Evolutionary conservation across 2,888 invertebrate genomes (phyloP).

Genomic region (Apamea crenata): DNA sequence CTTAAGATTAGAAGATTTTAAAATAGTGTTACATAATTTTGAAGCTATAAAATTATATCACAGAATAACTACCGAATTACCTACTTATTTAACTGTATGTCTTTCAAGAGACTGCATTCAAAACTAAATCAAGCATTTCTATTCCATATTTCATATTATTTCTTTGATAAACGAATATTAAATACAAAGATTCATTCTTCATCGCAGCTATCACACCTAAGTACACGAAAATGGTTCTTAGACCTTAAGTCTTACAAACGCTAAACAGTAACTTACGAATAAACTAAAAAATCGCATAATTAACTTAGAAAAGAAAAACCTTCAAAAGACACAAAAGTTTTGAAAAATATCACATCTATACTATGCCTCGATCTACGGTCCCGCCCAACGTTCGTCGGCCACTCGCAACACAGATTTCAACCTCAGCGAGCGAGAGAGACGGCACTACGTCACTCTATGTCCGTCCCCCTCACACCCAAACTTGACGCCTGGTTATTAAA

Average conservation of each 20-base stretch:
- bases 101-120: not conserved
- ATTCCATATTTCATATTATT: not conserved
- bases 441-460: constrained; percentile 55
- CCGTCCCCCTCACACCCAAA: constrained; percentile 75
- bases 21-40: not conserved
- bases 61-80: not conserved
- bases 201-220: not conserved
- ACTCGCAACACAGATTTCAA: constrained; percentile 85
- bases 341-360: constrained; percentile 59
- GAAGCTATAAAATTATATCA: too few relatives aligned
- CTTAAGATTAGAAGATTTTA: not conserved
- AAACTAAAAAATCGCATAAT: not conserved
- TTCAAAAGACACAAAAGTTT: not conserved
- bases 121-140: not conserved
- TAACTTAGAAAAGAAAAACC: not conserved
- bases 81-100: not conserved
- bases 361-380: constrained; percentile 71
- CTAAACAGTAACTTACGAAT: not conserved
- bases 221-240: too few relatives aligned
- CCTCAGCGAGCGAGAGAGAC: constrained; percentile 76
- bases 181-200: not conserved
- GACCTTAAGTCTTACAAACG: not conserved
- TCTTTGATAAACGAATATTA: not conserved
- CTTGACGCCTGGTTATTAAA: constrained; percentile 80
- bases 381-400: constrained; percentile 83